A percentile compares a stretch with the other conserved stretches of the same genome.
Conservation (phyloP, 1,140 invertebrate species). For the Polyergus mexicanus region DNA sequence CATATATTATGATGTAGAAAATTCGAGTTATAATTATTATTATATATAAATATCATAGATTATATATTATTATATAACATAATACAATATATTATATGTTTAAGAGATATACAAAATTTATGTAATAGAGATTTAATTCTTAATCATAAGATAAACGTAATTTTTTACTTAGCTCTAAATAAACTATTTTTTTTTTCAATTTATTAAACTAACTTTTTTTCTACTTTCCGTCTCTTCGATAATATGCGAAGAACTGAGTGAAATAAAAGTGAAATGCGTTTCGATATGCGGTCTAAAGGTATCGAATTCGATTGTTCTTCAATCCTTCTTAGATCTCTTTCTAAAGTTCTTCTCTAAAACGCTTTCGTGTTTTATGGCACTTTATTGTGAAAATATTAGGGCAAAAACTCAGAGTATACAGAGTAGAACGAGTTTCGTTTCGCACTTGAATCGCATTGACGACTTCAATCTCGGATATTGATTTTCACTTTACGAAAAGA, state of each 20-base stretch:
- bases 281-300: not conserved
- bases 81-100: too few species aligned
- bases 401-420: not conserved
- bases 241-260: not conserved
- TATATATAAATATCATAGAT: too few species aligned
- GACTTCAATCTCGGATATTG: conserved; percentile 48
- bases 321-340: not conserved
- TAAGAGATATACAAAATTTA: too few species aligned
- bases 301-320: not conserved
- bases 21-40: not conserved
- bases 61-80: too few species aligned
- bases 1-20: not conserved
- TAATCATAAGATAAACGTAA: too few species aligned
- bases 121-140: too few species aligned
- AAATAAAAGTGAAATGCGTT: not conserved
- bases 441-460: conserved; percentile 24
- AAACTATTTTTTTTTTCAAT: too few species aligned
- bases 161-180: too few species aligned
- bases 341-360: not conserved
- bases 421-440: not conserved
- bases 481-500: conserved; percentile 30
- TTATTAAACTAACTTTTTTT: not conserved
- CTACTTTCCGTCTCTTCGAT: not conserved
- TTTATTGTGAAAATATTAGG: conserved; percentile 23
- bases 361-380: not conserved